Base-by-base conservation (phyloP, 2,888 invertebrate genomes). In the Myathropa florea region DNA sequence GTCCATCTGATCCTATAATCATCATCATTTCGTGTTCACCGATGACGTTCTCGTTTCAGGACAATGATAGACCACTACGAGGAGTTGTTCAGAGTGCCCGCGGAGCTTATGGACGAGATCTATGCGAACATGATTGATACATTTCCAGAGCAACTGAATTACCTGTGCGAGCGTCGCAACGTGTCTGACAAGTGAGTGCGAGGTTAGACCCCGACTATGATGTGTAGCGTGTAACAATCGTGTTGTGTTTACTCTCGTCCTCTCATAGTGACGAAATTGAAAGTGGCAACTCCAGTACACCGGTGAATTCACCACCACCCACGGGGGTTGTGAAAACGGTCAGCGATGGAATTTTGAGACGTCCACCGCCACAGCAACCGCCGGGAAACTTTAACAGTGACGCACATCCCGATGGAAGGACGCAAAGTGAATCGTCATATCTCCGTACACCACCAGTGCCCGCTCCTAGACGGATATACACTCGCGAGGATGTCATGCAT, bases 121-220 rank as follows among this genome's bases (percentile, higher is more conserved):
- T 97, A 97, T 92, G 94, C 96, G 12, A 95, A 97, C 90, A 95
- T 98, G 93, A 95, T 97, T 93, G 97, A 98, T 91, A 95, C 95
- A 21, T 95, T 96, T 92, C 98, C 98, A 0, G 96, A 96, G 88
- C 95, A 95, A 72, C 94, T 98, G 55, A 97, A 98, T 92, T 93
- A 94, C 70, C 91, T 96, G 89, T 93, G 95, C 67, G 90, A 91
- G 63, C 88, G 89, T 18, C 88, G 89, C 12, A 89, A 88, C 59
- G 28, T 84, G 33, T 46, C 88, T 83, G 77, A 89, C 67, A 64
- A 88, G 72, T 85, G 89, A 89, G 90, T 82, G 14, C 24, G 21
- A 10, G 39, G 39, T 39, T 12, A 12, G 39, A 3, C 39, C 39
- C 2, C 39, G 39, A 39, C 14, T 6, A 2, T 1, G 4, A n/a